phyloP scores from a whole-genome alignment of 2,797 vertebrate species.

The Hemibagrus guttatus region DNA sequence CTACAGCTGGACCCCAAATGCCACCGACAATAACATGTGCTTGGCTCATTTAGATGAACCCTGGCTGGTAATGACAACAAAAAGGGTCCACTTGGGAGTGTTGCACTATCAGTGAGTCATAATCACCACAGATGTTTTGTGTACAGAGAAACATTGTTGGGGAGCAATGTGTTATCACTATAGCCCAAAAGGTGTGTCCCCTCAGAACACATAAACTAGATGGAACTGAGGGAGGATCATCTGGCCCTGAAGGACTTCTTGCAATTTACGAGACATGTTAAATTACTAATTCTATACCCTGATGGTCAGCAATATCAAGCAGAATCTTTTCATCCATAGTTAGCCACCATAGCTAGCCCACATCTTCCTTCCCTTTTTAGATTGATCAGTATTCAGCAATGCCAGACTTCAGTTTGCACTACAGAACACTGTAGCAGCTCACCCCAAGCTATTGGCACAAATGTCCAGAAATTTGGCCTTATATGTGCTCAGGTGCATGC shows the following conservation, averaged over 20 bases:
- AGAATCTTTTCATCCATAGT: background rate
- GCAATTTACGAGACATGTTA: background rate
- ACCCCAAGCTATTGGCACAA: background rate
- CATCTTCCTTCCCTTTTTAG: background rate
- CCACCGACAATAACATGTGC: background rate
- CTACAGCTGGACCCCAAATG: background rate
- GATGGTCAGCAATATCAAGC: background rate
- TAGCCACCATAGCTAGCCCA: too few species aligned
- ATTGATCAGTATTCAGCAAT: background rate
- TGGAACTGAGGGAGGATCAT: background rate
- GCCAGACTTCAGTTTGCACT: background rate
- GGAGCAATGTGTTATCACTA: background rate
- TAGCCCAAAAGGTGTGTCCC: background rate
- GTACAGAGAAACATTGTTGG: too few species aligned
- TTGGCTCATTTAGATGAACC: background rate
- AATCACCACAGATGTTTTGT: background rate
- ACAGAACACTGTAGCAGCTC: background rate
- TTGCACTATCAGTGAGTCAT: background rate
- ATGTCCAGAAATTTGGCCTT: background rate
- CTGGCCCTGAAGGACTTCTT: background rate
- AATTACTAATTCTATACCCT: background rate
- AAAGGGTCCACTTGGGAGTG: background rate
- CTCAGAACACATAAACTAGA: background rate
- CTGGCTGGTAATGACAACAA: background rate
- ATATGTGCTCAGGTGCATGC: background rate